These are phyloP conservation scores for Hapalemur alaotrensis DNA, from an alignment of 2,797 vertebrate genomes.

Conservation along the genomic window DNA sequence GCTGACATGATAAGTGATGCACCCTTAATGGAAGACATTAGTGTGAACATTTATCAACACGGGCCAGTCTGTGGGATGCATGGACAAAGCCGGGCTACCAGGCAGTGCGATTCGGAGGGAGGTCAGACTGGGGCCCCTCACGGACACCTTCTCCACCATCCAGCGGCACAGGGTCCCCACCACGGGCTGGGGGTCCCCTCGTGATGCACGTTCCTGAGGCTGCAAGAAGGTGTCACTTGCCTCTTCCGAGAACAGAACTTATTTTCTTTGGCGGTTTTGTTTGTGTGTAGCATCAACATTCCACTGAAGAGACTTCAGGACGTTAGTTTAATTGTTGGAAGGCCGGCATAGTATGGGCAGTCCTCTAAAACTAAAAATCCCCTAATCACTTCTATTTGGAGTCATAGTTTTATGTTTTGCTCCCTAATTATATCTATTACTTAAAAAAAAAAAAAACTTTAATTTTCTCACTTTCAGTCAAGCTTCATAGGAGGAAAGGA, in stretches of 20 bases:
- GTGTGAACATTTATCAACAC: too few relatives aligned
- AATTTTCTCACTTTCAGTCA: background rate
- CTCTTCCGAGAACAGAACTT: too few relatives aligned
- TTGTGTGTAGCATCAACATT: accelerated
- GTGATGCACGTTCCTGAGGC: accelerated
- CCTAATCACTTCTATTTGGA: background rate
- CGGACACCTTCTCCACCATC: accelerated
- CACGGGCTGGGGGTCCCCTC: background rate
- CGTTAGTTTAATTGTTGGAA: too few relatives aligned
- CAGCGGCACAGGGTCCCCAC: too few relatives aligned
- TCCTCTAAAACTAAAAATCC: background rate
- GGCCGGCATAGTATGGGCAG: too few relatives aligned
- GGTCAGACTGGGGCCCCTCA: too few relatives aligned
- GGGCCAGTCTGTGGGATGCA: accelerated
- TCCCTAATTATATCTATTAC: background rate
- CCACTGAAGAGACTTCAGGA: background rate
- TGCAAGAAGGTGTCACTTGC: background rate
- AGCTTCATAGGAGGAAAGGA: background rate
- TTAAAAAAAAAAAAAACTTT: background rate
- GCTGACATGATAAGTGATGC: accelerated
- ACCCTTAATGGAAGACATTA: background rate
- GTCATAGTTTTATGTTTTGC: background rate
- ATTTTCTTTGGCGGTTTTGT: background rate
- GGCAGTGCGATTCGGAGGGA: accelerated
- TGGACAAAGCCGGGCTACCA: too few relatives aligned